Conservation (phyloP, 2,888 invertebrate species). For the Agrotis puta region DNA sequence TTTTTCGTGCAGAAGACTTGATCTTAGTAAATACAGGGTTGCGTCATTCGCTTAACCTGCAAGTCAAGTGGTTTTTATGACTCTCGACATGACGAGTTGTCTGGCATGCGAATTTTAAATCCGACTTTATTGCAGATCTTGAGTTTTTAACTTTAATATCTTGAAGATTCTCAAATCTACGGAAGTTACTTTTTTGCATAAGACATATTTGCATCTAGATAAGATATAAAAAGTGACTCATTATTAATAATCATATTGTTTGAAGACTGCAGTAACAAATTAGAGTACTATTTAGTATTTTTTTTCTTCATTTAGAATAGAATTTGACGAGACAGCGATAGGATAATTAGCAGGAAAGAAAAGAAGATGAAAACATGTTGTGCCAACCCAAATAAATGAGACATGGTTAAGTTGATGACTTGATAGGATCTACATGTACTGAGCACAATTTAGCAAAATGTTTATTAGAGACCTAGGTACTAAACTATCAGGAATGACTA, state of each 20-base stretch:
- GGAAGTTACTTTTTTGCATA: not conserved
- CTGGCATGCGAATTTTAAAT: conserved; percentile 15
- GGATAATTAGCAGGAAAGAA: too few species aligned
- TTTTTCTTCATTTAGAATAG: too few species aligned
- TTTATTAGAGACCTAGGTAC: not conserved
- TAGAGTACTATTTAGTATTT: not conserved
- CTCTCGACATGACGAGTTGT: conserved; percentile 5
- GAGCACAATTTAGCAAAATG: not conserved
- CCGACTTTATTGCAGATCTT: conserved; percentile 11
- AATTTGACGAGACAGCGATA: too few species aligned
- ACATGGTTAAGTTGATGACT: too few species aligned
- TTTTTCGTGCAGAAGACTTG: conserved; percentile 23
- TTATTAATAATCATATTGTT: not conserved
- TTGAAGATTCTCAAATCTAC: conserved; percentile 4
- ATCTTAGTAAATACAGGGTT: conserved; percentile 27
- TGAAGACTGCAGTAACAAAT: not conserved
- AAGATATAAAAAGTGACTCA: conserved; percentile 11
- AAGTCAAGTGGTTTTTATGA: conserved; percentile 49
- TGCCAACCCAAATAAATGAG: too few species aligned
- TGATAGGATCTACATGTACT: too few species aligned
- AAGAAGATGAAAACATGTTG: too few species aligned
- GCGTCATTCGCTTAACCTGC: conserved; percentile 40
- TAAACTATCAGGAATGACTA: not conserved
- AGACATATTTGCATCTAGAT: conserved; percentile 11
- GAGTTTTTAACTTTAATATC: not conserved